Evolutionary conservation across 2,888 invertebrate genomes (phyloP).

Genomic region (Nysson spinosus): DNA sequence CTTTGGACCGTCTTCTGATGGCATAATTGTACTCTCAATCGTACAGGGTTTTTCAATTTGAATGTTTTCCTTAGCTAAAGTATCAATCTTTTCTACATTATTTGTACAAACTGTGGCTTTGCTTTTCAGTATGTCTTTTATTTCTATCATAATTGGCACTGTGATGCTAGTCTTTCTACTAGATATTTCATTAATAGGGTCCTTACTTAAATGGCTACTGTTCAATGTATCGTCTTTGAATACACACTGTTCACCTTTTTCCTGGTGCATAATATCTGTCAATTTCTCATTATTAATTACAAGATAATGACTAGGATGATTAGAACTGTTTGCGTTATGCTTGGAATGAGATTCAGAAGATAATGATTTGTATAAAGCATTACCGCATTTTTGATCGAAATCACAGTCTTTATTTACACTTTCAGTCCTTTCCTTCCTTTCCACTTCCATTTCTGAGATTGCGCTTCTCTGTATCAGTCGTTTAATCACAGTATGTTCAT

Average conservation of each 20-base stretch:
- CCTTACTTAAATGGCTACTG: constrained; percentile 12
- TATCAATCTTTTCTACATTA: too few species aligned
- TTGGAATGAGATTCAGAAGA: constrained; percentile 38
- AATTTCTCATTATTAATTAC: constrained; percentile 35
- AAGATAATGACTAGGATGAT: constrained; percentile 36
- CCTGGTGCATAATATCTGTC: constrained; percentile 5
- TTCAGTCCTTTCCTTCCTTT: constrained; percentile 39
- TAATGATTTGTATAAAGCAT: constrained; percentile 40
- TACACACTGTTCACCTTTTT: constrained; percentile 4
- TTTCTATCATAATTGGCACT: constrained; percentile 3
- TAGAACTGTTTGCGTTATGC: constrained; percentile 38
- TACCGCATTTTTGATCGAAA: constrained; percentile 43
- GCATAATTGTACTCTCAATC: too few species aligned
- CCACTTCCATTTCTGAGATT: constrained; percentile 41
- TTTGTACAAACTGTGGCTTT: too few species aligned
- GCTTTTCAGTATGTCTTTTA: too few species aligned
- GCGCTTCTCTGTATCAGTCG: constrained; percentile 50
- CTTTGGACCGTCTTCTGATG: too few species aligned
- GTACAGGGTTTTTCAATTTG: too few species aligned
- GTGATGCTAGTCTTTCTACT: constrained; percentile 1
- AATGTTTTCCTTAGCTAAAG: too few species aligned
- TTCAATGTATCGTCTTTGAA: constrained; percentile 4
- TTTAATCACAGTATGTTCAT: constrained; percentile 52
- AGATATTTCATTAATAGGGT: not conserved
- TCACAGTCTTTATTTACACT: constrained; percentile 55